phyloP scores from a whole-genome alignment of 2,888 invertebrate species.

The Heteromyza rotundicornis region DNA sequence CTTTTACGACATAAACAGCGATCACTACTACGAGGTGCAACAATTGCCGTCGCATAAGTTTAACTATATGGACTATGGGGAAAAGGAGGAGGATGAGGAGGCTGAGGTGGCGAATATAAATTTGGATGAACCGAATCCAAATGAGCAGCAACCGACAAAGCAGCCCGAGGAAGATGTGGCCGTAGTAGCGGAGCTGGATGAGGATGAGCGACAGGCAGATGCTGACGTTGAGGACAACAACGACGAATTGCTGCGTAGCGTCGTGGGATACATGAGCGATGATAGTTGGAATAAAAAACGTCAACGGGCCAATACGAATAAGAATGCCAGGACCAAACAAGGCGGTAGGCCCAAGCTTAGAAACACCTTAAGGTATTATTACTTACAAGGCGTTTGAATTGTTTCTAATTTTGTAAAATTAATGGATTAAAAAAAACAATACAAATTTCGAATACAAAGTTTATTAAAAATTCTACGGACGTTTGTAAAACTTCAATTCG shows the following conservation, averaged over 20 bases:
- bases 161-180: neutral
- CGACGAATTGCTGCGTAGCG: constrained; percentile 39
- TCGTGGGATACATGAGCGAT: constrained; percentile 40
- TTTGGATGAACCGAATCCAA: neutral
- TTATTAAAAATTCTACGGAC: too few species aligned
- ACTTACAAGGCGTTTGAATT: constrained; percentile 34
- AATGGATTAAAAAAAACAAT: too few species aligned
- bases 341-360: neutral
- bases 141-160: neutral
- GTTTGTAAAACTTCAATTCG: too few species aligned
- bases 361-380: constrained; percentile 20
- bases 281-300: constrained; percentile 35
- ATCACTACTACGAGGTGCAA: constrained; percentile 31
- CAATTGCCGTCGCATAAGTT: neutral
- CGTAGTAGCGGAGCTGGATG: neutral
- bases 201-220: constrained; percentile 3
- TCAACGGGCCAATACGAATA: constrained; percentile 31
- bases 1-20: constrained; percentile 30
- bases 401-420: too few species aligned
- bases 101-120: neutral
- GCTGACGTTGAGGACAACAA: constrained; percentile 20
- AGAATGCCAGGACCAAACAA: neutral
- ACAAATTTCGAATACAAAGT: too few species aligned
- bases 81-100: neutral
- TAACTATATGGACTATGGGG: neutral